These are phyloP conservation scores for Nothocercus nigrocapillus DNA, from an alignment of 2,113 vertebrate species.

Conservation along the genomic window DNA sequence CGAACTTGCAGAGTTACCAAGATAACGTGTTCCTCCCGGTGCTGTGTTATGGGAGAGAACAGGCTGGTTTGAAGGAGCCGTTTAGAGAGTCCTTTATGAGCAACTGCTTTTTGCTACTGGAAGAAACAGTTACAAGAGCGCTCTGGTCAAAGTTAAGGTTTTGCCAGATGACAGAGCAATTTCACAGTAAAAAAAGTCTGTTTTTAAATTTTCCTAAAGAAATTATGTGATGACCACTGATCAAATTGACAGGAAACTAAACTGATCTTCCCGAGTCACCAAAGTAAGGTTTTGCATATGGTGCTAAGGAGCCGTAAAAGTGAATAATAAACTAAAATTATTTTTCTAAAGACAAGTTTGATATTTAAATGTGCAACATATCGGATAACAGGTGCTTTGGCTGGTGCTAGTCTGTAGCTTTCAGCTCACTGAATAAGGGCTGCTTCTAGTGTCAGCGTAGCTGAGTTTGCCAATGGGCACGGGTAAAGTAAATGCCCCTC, in stretches of 20 bases:
- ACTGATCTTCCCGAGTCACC: neutral
- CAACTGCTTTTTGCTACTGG: neutral
- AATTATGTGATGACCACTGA: neutral
- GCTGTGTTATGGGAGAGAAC: constrained; percentile 4
- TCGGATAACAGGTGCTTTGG: neutral
- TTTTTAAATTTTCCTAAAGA: neutral
- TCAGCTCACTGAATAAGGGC: neutral
- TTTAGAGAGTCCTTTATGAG: neutral
- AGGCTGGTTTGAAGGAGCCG: constrained; percentile 12
- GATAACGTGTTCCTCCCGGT: neutral
- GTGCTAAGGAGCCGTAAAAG: neutral
- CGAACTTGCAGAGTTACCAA: neutral
- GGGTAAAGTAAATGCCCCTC: neutral
- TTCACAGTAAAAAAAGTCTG: neutral
- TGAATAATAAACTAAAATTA: neutral
- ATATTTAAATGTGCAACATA: neutral
- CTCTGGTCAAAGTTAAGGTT: neutral
- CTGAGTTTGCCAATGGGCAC: neutral
- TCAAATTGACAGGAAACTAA: neutral
- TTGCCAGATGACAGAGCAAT: neutral
- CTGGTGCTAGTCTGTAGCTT: neutral
- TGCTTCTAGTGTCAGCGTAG: neutral
- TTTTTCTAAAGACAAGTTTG: neutral
- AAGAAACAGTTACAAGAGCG: neutral
- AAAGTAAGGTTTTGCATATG: neutral